phyloP scores from a whole-genome alignment of 37 sponge, comb jelly and placozoan genomes.

The Ephydatia muelleri region DNA sequence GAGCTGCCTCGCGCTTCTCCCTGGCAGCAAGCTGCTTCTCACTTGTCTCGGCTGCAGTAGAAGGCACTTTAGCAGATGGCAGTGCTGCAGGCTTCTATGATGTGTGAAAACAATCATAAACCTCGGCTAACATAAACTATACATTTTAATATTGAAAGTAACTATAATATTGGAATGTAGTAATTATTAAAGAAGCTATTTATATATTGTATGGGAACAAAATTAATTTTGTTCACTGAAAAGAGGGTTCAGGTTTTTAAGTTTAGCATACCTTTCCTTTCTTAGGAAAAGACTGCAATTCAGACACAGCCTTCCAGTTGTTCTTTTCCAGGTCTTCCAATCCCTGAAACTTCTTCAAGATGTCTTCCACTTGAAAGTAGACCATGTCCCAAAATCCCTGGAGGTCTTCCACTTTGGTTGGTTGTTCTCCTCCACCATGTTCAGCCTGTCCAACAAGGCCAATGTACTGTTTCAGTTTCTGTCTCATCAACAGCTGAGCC shows the following conservation, averaged over 20 bases:
- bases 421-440: slow-evolving; percentile 35
- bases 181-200: no score
- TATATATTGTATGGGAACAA: no score
- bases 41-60: background rate
- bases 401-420: slow-evolving; percentile 49
- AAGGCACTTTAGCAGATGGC: background rate
- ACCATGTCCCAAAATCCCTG: slow-evolving; percentile 94
- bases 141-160: background rate
- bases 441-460: slow-evolving; percentile 57
- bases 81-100: slow-evolving; percentile 1
- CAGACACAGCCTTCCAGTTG: slow-evolving; percentile 31
- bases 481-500: slow-evolving; percentile 71
- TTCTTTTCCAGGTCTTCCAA: slow-evolving; percentile 53
- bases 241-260: no score
- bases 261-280: slow-evolving; percentile 7
- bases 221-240: no score
- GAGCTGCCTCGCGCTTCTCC: slow-evolving; percentile 46
- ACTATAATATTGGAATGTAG: background rate
- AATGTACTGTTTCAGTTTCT: slow-evolving; percentile 77
- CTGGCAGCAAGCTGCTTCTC: slow-evolving; percentile 57
- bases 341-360: slow-evolving; percentile 52
- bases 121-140: background rate
- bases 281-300: background rate
- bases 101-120: background rate
- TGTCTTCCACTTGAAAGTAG: slow-evolving; percentile 69